Evolutionary conservation across 2,888 invertebrate genomes (phyloP).

Genomic region (Acleris emargana): DNA sequence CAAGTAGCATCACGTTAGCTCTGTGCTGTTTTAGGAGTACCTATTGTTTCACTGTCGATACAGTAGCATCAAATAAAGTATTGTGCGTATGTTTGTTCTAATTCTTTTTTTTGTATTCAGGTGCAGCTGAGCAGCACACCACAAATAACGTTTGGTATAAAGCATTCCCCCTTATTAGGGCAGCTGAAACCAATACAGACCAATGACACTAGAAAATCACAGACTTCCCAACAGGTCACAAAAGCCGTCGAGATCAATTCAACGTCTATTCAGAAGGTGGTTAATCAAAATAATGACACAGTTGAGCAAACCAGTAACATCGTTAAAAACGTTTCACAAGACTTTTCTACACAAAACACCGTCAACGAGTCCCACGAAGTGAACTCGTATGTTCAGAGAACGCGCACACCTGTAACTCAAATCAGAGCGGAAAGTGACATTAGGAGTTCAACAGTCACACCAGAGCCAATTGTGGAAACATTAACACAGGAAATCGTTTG

Average conservation of each 20-base stretch:
- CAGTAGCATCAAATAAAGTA: no score
- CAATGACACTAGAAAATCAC: constrained; percentile 9
- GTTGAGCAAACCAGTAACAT: constrained; percentile 1
- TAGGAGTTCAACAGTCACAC: constrained; percentile 68
- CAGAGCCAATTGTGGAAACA: constrained; percentile 69
- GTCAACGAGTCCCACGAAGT: constrained; percentile 45
- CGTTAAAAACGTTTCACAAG: constrained; percentile 41
- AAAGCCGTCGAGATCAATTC: constrained; percentile 18
- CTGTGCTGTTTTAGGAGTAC: no score
- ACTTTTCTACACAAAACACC: constrained; percentile 41
- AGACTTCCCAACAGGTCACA: constrained; percentile 18
- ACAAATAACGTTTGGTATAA: constrained; percentile 91
- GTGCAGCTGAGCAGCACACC: constrained; percentile 68
- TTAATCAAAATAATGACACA: constrained; percentile 4
- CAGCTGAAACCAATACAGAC: constrained; percentile 69
- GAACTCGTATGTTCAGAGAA: constrained; percentile 46
- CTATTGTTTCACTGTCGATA: no score
- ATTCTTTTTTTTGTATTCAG: constrained; percentile 50
- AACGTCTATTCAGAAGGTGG: constrained; percentile 2
- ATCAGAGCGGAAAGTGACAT: constrained; percentile 63
- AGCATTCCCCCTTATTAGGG: constrained; percentile 91
- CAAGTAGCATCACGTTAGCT: neutral
- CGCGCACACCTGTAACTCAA: constrained; percentile 64
- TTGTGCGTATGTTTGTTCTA: neutral
- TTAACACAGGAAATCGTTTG: constrained; percentile 73